A percentile compares a stretch with the other conserved stretches of the same genome.
phyloP scores from a whole-genome alignment of 2,113 vertebrate species.

The Carassius auratus region DNA sequence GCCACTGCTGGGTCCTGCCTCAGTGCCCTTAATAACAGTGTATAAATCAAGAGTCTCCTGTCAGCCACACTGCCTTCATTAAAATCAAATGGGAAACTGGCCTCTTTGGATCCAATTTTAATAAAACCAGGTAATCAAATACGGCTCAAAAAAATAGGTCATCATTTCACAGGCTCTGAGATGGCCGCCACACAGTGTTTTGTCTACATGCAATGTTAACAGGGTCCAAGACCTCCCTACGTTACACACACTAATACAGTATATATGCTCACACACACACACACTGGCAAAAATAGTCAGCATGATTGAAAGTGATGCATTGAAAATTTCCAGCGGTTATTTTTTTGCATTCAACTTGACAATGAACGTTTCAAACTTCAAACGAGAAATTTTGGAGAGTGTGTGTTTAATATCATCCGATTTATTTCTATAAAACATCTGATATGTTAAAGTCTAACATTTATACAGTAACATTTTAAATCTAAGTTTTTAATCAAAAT shows the following conservation, averaged over 20 bases:
- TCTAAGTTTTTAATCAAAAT: slow-evolving; percentile 15
- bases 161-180: slow-evolving; percentile 69
- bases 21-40: slow-evolving; percentile 75
- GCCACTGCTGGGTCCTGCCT: slow-evolving; percentile 55
- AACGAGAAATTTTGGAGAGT: background rate
- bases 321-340: background rate
- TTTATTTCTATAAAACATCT: background rate
- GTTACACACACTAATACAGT: slow-evolving; percentile 13
- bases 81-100: slow-evolving; percentile 75
- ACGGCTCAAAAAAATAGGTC: slow-evolving; percentile 74
- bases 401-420: background rate
- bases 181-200: slow-evolving; percentile 64
- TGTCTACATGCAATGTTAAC: slow-evolving; percentile 61
- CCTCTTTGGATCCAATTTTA: slow-evolving; percentile 81
- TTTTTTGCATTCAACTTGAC: slow-evolving; percentile 6
- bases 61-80: slow-evolving; percentile 78
- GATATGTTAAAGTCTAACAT: background rate
- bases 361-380: slow-evolving; percentile 5
- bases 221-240: slow-evolving; percentile 50
- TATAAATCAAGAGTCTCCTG: slow-evolving; percentile 81
- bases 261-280: background rate
- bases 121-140: slow-evolving; percentile 82
- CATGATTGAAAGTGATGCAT: slow-evolving; percentile 13
- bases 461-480: background rate
- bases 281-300: slow-evolving; percentile 3